These are phyloP conservation scores for Bilobella aurantiaca DNA, from an alignment of 1,140 invertebrate species.

Conservation along the genomic window DNA sequence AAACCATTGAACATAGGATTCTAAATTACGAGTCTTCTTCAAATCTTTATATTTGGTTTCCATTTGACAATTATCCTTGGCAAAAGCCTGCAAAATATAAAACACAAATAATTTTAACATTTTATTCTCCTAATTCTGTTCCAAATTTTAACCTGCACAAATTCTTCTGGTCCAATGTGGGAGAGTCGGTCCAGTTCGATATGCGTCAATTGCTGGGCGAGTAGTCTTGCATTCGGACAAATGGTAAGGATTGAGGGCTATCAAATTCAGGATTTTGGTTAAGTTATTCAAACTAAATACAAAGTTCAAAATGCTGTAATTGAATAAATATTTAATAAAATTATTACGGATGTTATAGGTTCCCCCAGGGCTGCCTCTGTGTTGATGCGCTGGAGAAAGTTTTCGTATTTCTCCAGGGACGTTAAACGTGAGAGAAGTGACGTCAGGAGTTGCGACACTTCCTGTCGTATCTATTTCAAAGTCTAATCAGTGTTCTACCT, in stretches of 20 bases:
- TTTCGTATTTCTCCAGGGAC: constrained; percentile 43
- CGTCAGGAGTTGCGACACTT: constrained; percentile 43
- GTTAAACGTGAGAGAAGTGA: constrained; percentile 43
- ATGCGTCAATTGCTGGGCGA: constrained; percentile 89
- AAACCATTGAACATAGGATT: constrained; percentile 97
- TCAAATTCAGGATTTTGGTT: background rate
- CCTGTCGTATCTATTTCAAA: constrained; percentile 37
- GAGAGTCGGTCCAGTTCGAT: constrained; percentile 85
- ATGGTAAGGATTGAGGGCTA: constrained; percentile 39
- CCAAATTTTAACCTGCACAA: constrained; percentile 55
- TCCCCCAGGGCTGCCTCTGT: constrained; percentile 43
- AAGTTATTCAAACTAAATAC: background rate
- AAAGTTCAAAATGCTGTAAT: background rate
- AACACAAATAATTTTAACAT: too few species aligned
- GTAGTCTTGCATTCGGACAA: constrained; percentile 66
- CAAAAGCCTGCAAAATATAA: constrained; percentile 62
- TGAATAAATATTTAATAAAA: background rate
- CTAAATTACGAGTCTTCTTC: constrained; percentile 85
- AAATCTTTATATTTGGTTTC: constrained; percentile 66
- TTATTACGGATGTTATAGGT: constrained; percentile 45
- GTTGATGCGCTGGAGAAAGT: constrained; percentile 51
- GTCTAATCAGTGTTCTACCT: background rate
- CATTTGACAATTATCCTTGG: constrained; percentile 62
- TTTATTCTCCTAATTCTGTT: background rate
- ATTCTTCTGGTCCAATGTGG: constrained; percentile 91